Percentiles rank a stretch among this genome's conserved stretches.
These are phyloP conservation scores for Clinocottus analis DNA, from an alignment of 2,113 vertebrate species.

Conservation along the genomic window DNA sequence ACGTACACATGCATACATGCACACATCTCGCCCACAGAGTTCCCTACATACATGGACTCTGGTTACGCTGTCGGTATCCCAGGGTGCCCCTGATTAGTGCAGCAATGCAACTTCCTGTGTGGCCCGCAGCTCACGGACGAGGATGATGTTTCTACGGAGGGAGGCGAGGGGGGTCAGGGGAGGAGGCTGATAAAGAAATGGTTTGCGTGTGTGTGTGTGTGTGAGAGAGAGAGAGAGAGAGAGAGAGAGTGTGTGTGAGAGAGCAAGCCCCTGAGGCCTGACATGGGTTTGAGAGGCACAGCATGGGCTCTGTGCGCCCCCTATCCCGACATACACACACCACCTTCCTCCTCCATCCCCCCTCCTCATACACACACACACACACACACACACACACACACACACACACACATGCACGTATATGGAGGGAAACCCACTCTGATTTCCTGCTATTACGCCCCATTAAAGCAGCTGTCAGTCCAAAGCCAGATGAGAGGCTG, in stretches of 20 bases:
- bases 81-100: slow-evolving; percentile 80
- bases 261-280: slow-evolving; percentile 56
- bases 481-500: slow-evolving; percentile 81
- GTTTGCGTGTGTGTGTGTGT: slow-evolving; percentile 36
- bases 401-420: slow-evolving; percentile 42
- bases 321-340: slow-evolving; percentile 25
- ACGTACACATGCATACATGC: background rate
- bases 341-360: background rate
- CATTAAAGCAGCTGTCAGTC: slow-evolving; percentile 86
- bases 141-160: slow-evolving; percentile 61
- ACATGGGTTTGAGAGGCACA: slow-evolving; percentile 75
- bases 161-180: slow-evolving; percentile 24
- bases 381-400: slow-evolving; percentile 22
- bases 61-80: slow-evolving; percentile 73
- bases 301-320: slow-evolving; percentile 70
- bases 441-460: slow-evolving; percentile 86
- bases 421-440: slow-evolving; percentile 75
- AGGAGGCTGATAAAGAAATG: slow-evolving; percentile 66
- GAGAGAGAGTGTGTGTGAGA: slow-evolving; percentile 12
- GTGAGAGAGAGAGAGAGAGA: slow-evolving; percentile 22
- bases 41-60: slow-evolving; percentile 58
- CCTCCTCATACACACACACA: slow-evolving; percentile 13
- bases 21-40: slow-evolving; percentile 47
- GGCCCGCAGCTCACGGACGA: slow-evolving; percentile 73
- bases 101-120: slow-evolving; percentile 80